phyloP scores from a whole-genome alignment of 2,113 vertebrate species.

The Pelobates fuscus region DNA sequence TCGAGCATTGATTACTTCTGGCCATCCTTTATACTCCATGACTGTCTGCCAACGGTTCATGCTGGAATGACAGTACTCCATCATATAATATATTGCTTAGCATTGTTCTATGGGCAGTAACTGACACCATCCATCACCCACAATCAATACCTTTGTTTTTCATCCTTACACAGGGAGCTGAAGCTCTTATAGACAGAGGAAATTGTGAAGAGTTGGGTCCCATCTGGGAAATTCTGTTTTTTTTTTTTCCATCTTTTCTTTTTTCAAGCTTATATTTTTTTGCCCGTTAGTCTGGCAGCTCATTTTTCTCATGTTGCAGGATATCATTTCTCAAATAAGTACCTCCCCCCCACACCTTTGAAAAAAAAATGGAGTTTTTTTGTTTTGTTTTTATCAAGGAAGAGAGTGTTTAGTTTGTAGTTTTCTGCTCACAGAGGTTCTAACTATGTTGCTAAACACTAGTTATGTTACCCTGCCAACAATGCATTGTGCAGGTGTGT shows the following conservation, averaged over 20 bases:
- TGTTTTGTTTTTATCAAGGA: neutral
- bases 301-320: conserved; percentile 7
- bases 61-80: conserved; percentile 50
- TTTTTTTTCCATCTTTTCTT: too few species aligned
- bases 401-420: too few species aligned
- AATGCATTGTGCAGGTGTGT: too few species aligned
- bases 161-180: conserved; percentile 44
- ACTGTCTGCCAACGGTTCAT: conserved; percentile 50
- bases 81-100: conserved; percentile 52
- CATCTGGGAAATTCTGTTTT: conserved; percentile 39
- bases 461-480: too few species aligned
- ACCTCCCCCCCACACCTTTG: too few species aligned
- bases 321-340: conserved; percentile 18
- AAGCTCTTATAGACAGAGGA: conserved; percentile 43
- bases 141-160: conserved; percentile 50
- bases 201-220: conserved; percentile 33
- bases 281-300: conserved; percentile 36
- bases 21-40: conserved; percentile 48
- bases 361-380: neutral
- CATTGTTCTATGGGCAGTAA: conserved; percentile 51
- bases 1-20: conserved; percentile 50
- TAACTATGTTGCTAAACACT: too few species aligned
- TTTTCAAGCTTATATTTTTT: conserved; percentile 13
- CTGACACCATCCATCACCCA: conserved; percentile 48
- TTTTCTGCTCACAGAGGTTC: too few species aligned